Evolutionary conservation across 2,888 invertebrate species (phyloP).

Genomic region (Calameuta idolon): DNA sequence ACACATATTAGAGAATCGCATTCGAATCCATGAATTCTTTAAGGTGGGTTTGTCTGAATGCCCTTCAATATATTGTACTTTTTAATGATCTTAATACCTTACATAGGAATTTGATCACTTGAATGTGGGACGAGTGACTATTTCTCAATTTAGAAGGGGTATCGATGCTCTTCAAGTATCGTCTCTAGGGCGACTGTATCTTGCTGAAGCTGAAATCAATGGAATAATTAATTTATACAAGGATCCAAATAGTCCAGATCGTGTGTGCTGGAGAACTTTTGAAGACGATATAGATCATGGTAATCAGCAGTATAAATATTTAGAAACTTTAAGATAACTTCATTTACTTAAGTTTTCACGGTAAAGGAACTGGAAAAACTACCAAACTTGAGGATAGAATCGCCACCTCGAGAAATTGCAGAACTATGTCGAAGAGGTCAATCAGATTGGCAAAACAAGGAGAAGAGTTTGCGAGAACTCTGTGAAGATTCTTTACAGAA

Average conservation of each 20-base stretch:
- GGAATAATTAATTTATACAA: slow-evolving; percentile 76
- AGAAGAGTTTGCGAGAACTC: slow-evolving; percentile 44
- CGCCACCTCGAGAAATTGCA: slow-evolving; percentile 70
- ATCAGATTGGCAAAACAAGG: slow-evolving; percentile 67
- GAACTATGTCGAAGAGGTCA: slow-evolving; percentile 68
- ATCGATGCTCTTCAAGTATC: slow-evolving; percentile 77
- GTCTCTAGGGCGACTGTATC: slow-evolving; percentile 69
- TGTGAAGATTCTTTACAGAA: slow-evolving; percentile 74
- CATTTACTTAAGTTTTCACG: slow-evolving; percentile 71
- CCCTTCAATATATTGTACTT: slow-evolving; percentile 11
- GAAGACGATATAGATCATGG: slow-evolving; percentile 84
- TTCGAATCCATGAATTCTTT: slow-evolving; percentile 78
- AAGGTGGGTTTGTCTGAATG: slow-evolving; percentile 67
- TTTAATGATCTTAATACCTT: neutral
- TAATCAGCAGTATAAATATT: slow-evolving; percentile 56
- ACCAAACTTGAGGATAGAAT: slow-evolving; percentile 71
- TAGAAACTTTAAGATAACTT: no score
- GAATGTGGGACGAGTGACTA: slow-evolving; percentile 76
- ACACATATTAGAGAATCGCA: slow-evolving; percentile 74
- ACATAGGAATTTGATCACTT: slow-evolving; percentile 77
- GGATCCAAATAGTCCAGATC: slow-evolving; percentile 77
- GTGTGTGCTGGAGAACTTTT: slow-evolving; percentile 82
- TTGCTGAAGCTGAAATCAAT: slow-evolving; percentile 74
- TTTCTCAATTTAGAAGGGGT: slow-evolving; percentile 79
- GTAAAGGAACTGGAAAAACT: slow-evolving; percentile 77